Evolutionary conservation across 2,888 invertebrate genomes (phyloP).

Genomic region (Allophyes oxyacanthae): DNA sequence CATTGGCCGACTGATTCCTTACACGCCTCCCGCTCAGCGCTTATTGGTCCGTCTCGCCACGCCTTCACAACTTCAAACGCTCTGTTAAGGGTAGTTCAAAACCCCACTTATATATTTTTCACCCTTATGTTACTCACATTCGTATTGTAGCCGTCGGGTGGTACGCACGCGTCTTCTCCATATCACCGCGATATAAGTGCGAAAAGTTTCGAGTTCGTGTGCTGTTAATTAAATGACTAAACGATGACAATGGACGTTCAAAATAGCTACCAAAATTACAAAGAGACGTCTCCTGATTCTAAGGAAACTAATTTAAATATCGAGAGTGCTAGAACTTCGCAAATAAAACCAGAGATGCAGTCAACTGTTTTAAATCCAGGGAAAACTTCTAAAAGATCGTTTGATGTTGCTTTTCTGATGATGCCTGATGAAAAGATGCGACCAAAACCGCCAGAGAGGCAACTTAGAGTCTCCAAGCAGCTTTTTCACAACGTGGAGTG

Average conservation of each 20-base stretch:
- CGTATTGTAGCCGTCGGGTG: slow-evolving; percentile 77
- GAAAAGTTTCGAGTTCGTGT: slow-evolving; percentile 82
- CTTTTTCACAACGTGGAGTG: slow-evolving; percentile 85
- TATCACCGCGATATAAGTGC: slow-evolving; percentile 82
- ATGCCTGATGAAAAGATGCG: slow-evolving; percentile 95
- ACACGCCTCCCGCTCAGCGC: slow-evolving; percentile 77
- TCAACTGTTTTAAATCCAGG: slow-evolving; percentile 73
- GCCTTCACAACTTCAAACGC: slow-evolving; percentile 80
- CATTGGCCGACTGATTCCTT: slow-evolving; percentile 77
- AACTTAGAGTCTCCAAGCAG: slow-evolving; percentile 86
- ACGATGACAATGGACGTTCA: slow-evolving; percentile 93
- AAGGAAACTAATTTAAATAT: slow-evolving; percentile 83
- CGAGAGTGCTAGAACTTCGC: slow-evolving; percentile 86
- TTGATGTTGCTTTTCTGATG: slow-evolving; percentile 97
- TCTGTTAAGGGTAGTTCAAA: slow-evolving; percentile 84
- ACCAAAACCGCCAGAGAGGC: slow-evolving; percentile 90
- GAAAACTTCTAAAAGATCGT: slow-evolving; percentile 92
- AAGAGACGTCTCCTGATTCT: slow-evolving; percentile 83
- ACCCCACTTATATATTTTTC: slow-evolving; percentile 88
- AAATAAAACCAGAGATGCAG: slow-evolving; percentile 79
- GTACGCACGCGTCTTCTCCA: slow-evolving; percentile 81
- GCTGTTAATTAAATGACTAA: slow-evolving; percentile 78
- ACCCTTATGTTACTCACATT: slow-evolving; percentile 87
- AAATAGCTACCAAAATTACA: slow-evolving; percentile 86
- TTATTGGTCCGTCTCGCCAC: slow-evolving; percentile 80